Evolutionary conservation across 2,888 invertebrate genomes (phyloP), one percentile per base, ranked within the genome.

Genomic region (Tholera decimalis): DNA sequence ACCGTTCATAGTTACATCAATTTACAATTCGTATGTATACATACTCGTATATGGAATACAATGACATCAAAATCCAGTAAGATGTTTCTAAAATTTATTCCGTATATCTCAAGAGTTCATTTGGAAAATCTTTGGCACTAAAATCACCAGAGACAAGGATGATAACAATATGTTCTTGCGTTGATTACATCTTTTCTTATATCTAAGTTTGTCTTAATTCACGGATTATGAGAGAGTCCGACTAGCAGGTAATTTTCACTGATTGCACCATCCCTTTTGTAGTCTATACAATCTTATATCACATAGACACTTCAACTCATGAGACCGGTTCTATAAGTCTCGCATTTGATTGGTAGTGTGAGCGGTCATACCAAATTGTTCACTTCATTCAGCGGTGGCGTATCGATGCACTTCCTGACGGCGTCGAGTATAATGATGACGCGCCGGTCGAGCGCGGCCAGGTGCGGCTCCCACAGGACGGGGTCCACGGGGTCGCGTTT

Each of bases 401-500:
- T 73, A 90, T 98, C 88, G 94, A 97, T 77, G 89, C 99, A 99
- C 88, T 98, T 98, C 55, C 98, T 96, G 73, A 99, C 96, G 20
- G 97, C 98, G 83, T 98, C 97, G 39, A 99, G 96, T 68, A 99
- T 96, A 73, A 97, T 97, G 70, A 96, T 97, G 41, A 99, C 96
- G 51, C 99, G 96, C 33, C 99, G 96, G 92, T 99, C 99, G 39
- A 99, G 94, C 0, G 99, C 99, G 15, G 94, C 94, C 63, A 99
- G 96, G 90, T 99, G 99, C 0, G 98, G 98, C 88, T 99, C 98
- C 97, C 98, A 98, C 2, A 99, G 96, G 55, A 99, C 97, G 0
- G 99, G 99, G 11, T 97, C 95, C 5, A 99, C 96, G 0, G 98
- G 98, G 92, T 99, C 99, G 24, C 89, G 92, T 26, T 96, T 93